Conservation (phyloP, 2,797 vertebrate genomes). For the Spinus olivaceus region DNA sequence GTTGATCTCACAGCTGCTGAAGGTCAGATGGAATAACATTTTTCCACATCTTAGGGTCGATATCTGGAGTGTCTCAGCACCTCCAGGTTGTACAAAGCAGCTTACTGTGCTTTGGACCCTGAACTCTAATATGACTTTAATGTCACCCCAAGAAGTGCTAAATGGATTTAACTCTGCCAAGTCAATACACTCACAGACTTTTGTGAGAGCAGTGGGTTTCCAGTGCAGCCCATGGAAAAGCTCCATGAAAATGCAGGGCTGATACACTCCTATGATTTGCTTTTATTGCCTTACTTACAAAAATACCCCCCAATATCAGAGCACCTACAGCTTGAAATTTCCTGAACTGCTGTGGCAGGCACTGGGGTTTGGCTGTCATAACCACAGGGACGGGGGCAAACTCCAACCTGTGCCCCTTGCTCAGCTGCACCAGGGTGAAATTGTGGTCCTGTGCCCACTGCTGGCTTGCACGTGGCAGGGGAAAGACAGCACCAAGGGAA, state of each 20-base stretch:
- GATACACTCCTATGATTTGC: accelerated
- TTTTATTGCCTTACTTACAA: background rate
- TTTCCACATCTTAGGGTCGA: background rate
- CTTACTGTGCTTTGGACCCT: background rate
- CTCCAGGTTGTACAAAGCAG: accelerated
- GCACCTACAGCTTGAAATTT: background rate
- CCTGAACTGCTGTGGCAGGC: background rate
- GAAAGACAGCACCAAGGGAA: background rate
- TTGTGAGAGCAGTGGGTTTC: background rate
- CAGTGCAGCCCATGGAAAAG: background rate
- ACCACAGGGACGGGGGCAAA: background rate
- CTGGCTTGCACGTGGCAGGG: accelerated
- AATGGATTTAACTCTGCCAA: background rate
- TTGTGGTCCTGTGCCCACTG: accelerated
- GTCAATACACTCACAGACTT: background rate
- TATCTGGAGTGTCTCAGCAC: background rate
- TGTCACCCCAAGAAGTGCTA: background rate
- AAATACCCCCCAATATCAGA: accelerated
- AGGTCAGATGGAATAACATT: background rate
- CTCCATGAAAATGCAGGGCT: background rate
- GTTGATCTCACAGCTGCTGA: background rate
- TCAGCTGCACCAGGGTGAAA: background rate
- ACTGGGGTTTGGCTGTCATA: background rate
- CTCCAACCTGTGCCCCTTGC: accelerated
- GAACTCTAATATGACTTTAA: background rate